Conservation (phyloP, 2,797 vertebrate species). For the Acanthornis magna region DNA sequence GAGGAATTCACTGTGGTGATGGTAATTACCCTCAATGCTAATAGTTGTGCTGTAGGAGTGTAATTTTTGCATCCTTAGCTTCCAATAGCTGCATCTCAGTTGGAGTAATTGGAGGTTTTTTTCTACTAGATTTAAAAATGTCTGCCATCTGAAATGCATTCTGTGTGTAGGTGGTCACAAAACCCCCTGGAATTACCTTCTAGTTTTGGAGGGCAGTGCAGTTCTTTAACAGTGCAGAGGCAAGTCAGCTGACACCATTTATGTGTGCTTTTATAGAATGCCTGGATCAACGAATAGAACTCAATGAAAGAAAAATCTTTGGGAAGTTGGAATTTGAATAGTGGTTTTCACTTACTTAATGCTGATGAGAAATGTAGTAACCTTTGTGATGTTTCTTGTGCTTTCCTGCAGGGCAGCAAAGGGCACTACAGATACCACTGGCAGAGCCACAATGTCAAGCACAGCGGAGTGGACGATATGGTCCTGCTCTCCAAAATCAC, state of each 20-base stretch:
- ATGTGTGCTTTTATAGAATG: neutral
- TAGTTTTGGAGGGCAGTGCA: neutral
- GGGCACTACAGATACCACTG: slow-evolving; percentile 96
- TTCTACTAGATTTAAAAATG: neutral
- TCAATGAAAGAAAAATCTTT: neutral
- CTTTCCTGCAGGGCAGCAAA: slow-evolving; percentile 90
- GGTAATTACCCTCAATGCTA: neutral
- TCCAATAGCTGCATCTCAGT: neutral
- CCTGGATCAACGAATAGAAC: neutral
- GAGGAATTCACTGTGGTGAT: neutral
- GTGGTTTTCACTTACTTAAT: neutral
- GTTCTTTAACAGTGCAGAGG: neutral
- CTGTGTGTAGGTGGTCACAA: neutral
- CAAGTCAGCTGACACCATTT: neutral
- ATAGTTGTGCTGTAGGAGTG: neutral
- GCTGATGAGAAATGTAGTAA: neutral
- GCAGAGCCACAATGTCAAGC: slow-evolving; percentile 99
- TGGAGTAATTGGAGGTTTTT: neutral
- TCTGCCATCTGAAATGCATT: neutral
- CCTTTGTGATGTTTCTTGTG: neutral
- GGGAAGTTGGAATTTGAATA: neutral
- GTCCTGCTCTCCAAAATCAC: slow-evolving; percentile 95
- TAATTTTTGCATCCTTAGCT: neutral
- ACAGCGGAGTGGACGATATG: slow-evolving; percentile 97
- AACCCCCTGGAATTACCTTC: neutral